phyloP scores from a whole-genome alignment of 2,888 invertebrate species.

The Cerceris rybyensis region DNA sequence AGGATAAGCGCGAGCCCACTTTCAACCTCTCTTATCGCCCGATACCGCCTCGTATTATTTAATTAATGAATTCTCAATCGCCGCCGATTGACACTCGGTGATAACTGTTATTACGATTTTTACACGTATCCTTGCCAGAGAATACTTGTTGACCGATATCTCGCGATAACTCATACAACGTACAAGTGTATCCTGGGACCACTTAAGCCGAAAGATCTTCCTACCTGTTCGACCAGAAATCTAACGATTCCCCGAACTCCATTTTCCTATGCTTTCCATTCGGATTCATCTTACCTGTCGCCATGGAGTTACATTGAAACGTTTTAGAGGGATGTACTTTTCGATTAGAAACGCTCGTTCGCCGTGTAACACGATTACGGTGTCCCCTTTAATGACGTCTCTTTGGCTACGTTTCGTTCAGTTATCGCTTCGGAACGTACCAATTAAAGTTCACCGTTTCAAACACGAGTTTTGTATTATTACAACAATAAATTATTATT shows the following conservation, averaged over 20 bases:
- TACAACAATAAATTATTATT: too few relatives aligned
- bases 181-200: slow-evolving; percentile 51
- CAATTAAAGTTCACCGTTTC: too few relatives aligned
- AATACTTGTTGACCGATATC: slow-evolving; percentile 60
- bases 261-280: slow-evolving; percentile 62
- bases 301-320: slow-evolving; percentile 2
- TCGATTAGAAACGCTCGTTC: slow-evolving; percentile 9
- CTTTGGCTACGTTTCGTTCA: not conserved
- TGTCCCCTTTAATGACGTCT: not conserved
- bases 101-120: slow-evolving; percentile 74
- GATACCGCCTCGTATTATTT: slow-evolving; percentile 69
- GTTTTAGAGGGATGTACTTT: slow-evolving; percentile 40
- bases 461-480: too few relatives aligned
- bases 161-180: slow-evolving; percentile 58
- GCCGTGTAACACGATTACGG: not conserved
- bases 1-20: slow-evolving; percentile 48
- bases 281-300: slow-evolving; percentile 16
- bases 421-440: too few relatives aligned
- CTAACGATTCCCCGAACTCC: slow-evolving; percentile 46
- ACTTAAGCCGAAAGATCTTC: slow-evolving; percentile 53
- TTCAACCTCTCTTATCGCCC: slow-evolving; percentile 50
- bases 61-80: slow-evolving; percentile 75
- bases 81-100: slow-evolving; percentile 62
- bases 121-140: slow-evolving; percentile 63
- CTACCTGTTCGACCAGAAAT: slow-evolving; percentile 8